Base-by-base conservation (phyloP, 2,113 vertebrate species). In the Triplophysa siluroides region DNA sequence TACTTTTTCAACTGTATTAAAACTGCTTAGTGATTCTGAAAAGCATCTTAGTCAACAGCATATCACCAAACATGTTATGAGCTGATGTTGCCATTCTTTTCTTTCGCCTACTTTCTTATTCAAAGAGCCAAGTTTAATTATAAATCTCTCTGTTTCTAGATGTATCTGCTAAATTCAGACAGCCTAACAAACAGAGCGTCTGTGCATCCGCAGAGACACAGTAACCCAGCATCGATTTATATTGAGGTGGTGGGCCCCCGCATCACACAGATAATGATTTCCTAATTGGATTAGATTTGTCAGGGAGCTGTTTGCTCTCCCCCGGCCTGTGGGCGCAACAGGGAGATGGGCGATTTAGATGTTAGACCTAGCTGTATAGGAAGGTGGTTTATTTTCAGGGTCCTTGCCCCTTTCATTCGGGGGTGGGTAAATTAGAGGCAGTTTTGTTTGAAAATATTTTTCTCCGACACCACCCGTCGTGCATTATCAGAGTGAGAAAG, bases 401-500 rank as follows among this genome's bases (percentile, higher is more conserved):
- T n/a, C 58, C 73, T 85, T 86, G 78, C 79, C 87, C 54, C 83
- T 83, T 14, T 77, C 83, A 64, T 79, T 82, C 79, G 65, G 84
- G 85, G 85, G 86, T 65, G 19, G 41, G 68, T 84, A 89, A 91
- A 91, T 92, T 90, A 88, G 74, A 84, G 86, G 83, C 85, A 87
- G 85, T 90, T 90, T 89, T 88, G 89, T 88, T 89, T 80, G 83
- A 80, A 85, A 80, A 84, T 87, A 83, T 80, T 83, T 85, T 89
- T 89, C 87, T 84, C 83, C 24, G 3, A 86, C 85, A 86, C 87
- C 88, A 86, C 88, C 89, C 84, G 88, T 82, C 87, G 89, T 85
- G 88, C 76, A 89, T 89, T 90, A 89, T 88, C 87, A 89, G 79
- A 81, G 33, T 58, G 64, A 88, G 87, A 86, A 78, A 76, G 29